Base-by-base conservation (phyloP, 1,140 invertebrate genomes). In the Maconellicoccus hirsutus region DNA sequence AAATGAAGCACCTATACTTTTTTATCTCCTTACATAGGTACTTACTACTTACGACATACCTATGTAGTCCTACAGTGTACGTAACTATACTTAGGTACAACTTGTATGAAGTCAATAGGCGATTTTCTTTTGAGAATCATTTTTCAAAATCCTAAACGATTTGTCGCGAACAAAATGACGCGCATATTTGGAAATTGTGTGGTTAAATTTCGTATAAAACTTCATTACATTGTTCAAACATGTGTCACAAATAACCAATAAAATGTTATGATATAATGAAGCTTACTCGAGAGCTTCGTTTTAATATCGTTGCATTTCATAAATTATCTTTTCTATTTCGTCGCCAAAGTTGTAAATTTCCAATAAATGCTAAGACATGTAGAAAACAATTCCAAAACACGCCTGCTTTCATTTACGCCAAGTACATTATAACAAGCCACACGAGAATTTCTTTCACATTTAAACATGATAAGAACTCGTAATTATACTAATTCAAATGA, bases 171-270 rank as follows among this genome's bases (percentile, higher is more conserved):
- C 42, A 16, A 52, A 52, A 52, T 16, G 42, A 16, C 42, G 42
- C 42, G 42, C 6, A 33, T 33, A 33, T 33, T 33, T 33, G 29
- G 29, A 33, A 6, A 6, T 33, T 33, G 29, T 16, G 42, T 16
- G 42, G 42, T 52, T 52, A 52, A 52, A 52, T 52, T 52, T 52
- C 42, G 42, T 16, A 52, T 52, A 52, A 52, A 52, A 52, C 6
- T 52, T 52, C n/a, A 52, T 52, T 19, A 52, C 16, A 19, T 19
- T 6, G 42, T 52, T 52, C 42, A 52, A 52, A 52, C 42, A 52
- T 52, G 42, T 52, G 42, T 52, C 42, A 52, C 42, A 52, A 16
- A 52, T 52, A 52, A 52, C 42, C 42, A 52, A 52, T 52, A 52
- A 52, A 52, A 52, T 52, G 42, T 52, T 8, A 52, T 52, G 42